phyloP scores from a whole-genome alignment of 2,797 vertebrate species.

The Podarcis siculus region DNA sequence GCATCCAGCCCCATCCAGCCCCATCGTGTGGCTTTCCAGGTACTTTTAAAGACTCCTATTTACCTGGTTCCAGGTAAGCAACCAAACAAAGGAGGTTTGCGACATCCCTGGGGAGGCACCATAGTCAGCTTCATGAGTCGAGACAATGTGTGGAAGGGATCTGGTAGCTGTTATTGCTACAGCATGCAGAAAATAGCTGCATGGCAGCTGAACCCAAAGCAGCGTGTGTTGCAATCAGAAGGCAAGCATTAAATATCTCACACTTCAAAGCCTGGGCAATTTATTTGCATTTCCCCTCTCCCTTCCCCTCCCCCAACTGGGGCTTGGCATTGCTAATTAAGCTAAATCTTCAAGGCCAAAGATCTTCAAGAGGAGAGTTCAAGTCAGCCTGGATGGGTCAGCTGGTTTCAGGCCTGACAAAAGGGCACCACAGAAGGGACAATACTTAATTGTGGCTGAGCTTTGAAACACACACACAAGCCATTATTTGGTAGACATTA shows the following conservation, averaged over 20 bases:
- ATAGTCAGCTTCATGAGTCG: background rate
- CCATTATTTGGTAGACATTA: background rate
- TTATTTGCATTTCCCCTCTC: background rate
- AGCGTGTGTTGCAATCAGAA: background rate
- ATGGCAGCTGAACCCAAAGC: background rate
- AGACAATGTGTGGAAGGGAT: background rate
- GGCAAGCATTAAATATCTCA: background rate
- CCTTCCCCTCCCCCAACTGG: background rate
- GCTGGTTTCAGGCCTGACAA: background rate
- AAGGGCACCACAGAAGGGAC: background rate
- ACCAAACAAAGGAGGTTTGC: background rate
- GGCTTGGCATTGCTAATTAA: constrained; percentile 10
- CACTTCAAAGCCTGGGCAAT: background rate
- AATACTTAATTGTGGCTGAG: background rate
- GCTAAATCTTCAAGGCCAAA: constrained; percentile 5
- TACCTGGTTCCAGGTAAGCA: background rate
- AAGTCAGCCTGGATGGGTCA: background rate
- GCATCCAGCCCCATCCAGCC: background rate
- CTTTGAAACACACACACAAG: constrained; percentile 6
- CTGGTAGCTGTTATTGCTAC: background rate
- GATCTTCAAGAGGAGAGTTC: background rate
- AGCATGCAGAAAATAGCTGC: background rate
- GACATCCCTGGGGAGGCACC: background rate
- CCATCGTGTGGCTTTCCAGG: background rate
- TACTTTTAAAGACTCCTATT: background rate